Conservation (phyloP, 2,797 vertebrate genomes). For the Pseudotriccus pelzelni region DNA sequence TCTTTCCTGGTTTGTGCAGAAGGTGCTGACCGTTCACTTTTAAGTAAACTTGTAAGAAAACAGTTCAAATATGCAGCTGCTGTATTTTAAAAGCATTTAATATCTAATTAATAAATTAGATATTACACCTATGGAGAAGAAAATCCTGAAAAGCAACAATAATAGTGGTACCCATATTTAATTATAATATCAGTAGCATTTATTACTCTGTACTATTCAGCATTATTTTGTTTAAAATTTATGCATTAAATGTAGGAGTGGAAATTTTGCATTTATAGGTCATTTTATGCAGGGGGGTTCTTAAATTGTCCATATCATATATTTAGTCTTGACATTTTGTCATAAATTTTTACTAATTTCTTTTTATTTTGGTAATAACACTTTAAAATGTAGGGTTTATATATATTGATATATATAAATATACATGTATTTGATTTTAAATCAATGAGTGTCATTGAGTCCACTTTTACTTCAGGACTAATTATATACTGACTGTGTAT, state of each 20-base stretch:
- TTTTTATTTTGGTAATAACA: not conserved
- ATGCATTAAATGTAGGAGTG: not conserved
- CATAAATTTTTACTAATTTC: not conserved
- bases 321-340: not conserved
- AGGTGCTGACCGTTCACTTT: not conserved
- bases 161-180: not conserved
- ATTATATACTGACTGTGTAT: conserved; percentile 66
- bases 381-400: not conserved
- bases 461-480: conserved; percentile 67
- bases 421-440: not conserved
- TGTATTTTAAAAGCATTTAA: not conserved
- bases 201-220: not conserved
- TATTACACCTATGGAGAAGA: not conserved
- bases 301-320: not conserved
- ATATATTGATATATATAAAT: not conserved
- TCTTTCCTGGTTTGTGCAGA: not conserved
- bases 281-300: not conserved
- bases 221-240: not conserved
- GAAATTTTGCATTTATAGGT: not conserved
- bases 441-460: conserved; percentile 50
- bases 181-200: not conserved
- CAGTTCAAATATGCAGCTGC: not conserved
- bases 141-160: not conserved
- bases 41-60: not conserved
- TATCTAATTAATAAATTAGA: not conserved